phyloP scores from a whole-genome alignment of 23 tunicate genomes.

The Oikopleura dioica region DNA sequence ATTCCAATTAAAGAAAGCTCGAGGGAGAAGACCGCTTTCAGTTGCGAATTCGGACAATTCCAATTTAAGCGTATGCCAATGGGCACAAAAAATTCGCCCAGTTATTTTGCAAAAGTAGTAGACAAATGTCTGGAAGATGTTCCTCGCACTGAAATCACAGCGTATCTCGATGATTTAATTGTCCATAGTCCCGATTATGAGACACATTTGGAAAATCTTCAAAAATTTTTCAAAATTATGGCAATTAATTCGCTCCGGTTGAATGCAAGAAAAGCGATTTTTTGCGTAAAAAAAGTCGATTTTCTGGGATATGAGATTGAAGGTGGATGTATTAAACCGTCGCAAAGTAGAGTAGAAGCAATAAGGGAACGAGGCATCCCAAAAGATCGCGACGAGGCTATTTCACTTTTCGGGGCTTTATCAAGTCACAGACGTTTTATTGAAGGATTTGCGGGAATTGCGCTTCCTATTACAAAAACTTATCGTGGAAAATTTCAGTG shows the following conservation, averaged over 20 bases:
- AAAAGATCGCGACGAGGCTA: not conserved
- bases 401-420: not conserved
- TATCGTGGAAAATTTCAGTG: not conserved
- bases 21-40: too few relatives aligned
- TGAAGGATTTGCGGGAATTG: not conserved
- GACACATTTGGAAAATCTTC: not conserved
- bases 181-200: not conserved
- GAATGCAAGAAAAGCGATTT: not conserved
- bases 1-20: too few relatives aligned
- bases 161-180: not conserved
- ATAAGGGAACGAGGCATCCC: not conserved
- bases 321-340: not conserved
- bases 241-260: not conserved
- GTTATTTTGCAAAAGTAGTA: not conserved
- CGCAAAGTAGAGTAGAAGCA: not conserved
- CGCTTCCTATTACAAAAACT: not conserved
- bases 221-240: not conserved
- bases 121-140: not conserved
- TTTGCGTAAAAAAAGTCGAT: not conserved
- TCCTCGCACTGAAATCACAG: not conserved
- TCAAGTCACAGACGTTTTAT: not conserved
- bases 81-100: not conserved
- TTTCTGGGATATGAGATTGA: not conserved
- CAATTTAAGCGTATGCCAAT: not conserved
- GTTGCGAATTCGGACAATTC: not conserved